phyloP scores from a whole-genome alignment of 2,797 vertebrate species.

The Cygnus olor region DNA sequence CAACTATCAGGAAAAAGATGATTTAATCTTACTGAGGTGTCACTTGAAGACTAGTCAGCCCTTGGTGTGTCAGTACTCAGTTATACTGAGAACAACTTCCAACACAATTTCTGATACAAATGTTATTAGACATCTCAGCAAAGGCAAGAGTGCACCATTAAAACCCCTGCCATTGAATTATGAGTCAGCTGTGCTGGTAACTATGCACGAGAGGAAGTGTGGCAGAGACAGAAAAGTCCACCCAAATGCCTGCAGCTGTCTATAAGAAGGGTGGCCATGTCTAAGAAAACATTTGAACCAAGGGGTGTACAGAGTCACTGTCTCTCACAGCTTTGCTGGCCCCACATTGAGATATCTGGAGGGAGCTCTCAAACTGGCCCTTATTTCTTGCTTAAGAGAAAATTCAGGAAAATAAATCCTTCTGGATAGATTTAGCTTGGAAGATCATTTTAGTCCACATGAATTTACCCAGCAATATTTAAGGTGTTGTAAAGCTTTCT shows the following conservation, averaged over 20 bases:
- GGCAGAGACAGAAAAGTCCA: not conserved
- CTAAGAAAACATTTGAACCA: not conserved
- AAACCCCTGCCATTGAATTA: not conserved
- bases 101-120: not conserved
- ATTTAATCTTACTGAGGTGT: not conserved
- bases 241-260: not conserved
- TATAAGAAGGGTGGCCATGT: not conserved
- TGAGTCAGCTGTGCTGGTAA: not conserved
- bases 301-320: not conserved
- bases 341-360: not conserved
- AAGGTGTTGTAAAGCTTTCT: not conserved
- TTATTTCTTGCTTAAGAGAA: not conserved
- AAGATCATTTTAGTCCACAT: not conserved
- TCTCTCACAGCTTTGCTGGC: not conserved
- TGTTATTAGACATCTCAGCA: not conserved
- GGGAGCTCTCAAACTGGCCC: too few species aligned
- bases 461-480: not conserved
- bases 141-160: not conserved
- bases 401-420: not conserved
- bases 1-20: not conserved
- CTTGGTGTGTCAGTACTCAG: not conserved
- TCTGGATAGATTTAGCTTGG: not conserved
- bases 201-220: not conserved
- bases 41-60: not conserved
- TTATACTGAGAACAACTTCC: not conserved